phyloP scores from a whole-genome alignment of 1,140 invertebrate genomes.

The Zaprionus capensis region DNA sequence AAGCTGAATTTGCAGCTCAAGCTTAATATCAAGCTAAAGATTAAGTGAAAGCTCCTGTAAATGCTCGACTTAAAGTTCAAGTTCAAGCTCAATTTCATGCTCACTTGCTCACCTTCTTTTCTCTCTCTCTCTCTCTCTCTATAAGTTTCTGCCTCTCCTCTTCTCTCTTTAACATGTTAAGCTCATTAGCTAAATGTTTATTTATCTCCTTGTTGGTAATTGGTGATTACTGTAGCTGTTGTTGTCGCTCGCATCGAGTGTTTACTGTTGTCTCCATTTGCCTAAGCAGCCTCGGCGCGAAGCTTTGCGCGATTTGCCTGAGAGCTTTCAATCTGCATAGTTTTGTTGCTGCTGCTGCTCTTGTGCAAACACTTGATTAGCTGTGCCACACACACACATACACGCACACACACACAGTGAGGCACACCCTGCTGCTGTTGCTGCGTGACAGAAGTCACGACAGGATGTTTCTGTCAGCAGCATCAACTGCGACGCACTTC shows the following conservation, averaged over 20 bases:
- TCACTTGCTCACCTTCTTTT: background rate
- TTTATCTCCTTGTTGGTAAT: background rate
- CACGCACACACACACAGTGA: background rate
- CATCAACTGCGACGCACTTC: conserved; percentile 66
- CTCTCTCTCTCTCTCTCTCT: background rate
- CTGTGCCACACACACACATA: conserved; percentile 12
- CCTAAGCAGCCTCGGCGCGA: background rate
- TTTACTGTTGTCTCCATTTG: background rate
- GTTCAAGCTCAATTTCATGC: too few species aligned
- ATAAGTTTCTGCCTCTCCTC: background rate
- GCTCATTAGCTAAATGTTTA: background rate
- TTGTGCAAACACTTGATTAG: conserved; percentile 66
- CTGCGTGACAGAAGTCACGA: conserved; percentile 34
- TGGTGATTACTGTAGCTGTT: background rate
- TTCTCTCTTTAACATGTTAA: background rate
- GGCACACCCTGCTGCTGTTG: conserved; percentile 16
- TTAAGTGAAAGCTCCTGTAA: too few species aligned
- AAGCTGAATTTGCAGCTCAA: too few species aligned
- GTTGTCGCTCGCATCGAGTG: background rate
- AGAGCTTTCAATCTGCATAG: conserved; percentile 22
- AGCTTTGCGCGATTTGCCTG: conserved; percentile 1
- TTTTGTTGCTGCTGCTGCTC: background rate
- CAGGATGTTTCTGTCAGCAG: conserved; percentile 53
- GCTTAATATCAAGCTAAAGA: too few species aligned
- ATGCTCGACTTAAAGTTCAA: too few species aligned